Evolutionary conservation across 2,113 vertebrate genomes (phyloP).

Genomic region (Emydura subglobosa): DNA sequence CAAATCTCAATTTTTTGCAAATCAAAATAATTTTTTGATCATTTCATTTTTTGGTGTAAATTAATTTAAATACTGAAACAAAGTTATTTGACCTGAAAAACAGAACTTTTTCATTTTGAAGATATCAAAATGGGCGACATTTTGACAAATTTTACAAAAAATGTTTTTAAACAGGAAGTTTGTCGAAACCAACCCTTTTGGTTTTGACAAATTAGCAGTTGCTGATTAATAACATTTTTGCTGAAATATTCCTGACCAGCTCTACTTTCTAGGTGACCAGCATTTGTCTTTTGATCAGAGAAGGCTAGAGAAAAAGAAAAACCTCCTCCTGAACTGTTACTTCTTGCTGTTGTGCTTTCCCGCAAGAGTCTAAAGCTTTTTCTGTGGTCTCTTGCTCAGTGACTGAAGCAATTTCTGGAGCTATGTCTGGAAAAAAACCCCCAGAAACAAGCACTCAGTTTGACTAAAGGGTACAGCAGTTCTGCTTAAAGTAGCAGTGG

Average conservation of each 20-base stretch:
- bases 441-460: background rate
- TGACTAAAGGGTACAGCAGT: background rate
- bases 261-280: background rate
- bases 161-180: background rate
- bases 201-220: background rate
- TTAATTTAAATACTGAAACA: background rate
- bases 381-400: background rate
- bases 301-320: background rate
- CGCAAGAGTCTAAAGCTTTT: background rate
- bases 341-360: background rate
- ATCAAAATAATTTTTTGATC: no score
- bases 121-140: background rate
- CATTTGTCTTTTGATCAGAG: background rate
- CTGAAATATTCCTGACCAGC: background rate
- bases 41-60: background rate
- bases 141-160: background rate
- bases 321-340: background rate
- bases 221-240: no score
- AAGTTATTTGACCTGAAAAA: no score
- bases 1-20: no score
- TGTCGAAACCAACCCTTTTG: background rate
- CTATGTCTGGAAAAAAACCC: background rate
- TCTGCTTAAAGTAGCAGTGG: background rate
- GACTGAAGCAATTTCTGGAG: background rate
- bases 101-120: no score